Evolutionary conservation across 1,140 invertebrate genomes (phyloP), one percentile per base, ranked within the genome.

Genomic region (Saccostrea glomerata): DNA sequence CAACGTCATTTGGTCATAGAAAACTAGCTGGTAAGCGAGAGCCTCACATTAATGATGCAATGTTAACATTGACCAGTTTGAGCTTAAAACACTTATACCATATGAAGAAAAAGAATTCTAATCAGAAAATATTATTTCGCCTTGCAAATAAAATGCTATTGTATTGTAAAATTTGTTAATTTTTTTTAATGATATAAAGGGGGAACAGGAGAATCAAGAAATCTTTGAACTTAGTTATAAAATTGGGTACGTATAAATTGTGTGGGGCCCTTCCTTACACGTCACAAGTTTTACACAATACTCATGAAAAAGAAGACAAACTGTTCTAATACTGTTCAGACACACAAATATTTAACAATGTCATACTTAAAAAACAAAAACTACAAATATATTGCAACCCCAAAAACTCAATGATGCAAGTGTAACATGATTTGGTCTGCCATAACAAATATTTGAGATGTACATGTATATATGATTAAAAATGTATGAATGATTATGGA

Each of bases 401-500:
- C 25, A 15, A 30, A 36, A 13, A 30, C 23, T 30, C 70, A 17
- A 2, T 25, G 6, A 77, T 77, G 70, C 25, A 77, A 15, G 15
- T 77, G 70, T 30, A 25, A 13, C 70, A 77, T 77, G 11, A 36
- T 77, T 77, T 77, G 70, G 70, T 77, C 70, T 77, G 25, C 25
- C 25, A 30, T 7, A 30, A 77, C 25, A 77, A n/a, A 17, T 63
- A 63, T 63, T 63, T 17, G n/a, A 17, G 58, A 63, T 63, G 58
- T 63, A n/a, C 6, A n/a, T 63, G 13, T 60, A 36, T 36, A 47
- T 47, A 47, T 47, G 47, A 47, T 9, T 47, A 9, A 47, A 47
- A 7, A 9, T 5, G 60, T 66, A 66, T n/a, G 23, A 25, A 36
- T 77, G 70, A 77, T 17, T 0, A 73, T 73, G 66, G 25, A 25